phyloP scores from a whole-genome alignment of 2,888 invertebrate species.

The Cartodere bifasciata region DNA sequence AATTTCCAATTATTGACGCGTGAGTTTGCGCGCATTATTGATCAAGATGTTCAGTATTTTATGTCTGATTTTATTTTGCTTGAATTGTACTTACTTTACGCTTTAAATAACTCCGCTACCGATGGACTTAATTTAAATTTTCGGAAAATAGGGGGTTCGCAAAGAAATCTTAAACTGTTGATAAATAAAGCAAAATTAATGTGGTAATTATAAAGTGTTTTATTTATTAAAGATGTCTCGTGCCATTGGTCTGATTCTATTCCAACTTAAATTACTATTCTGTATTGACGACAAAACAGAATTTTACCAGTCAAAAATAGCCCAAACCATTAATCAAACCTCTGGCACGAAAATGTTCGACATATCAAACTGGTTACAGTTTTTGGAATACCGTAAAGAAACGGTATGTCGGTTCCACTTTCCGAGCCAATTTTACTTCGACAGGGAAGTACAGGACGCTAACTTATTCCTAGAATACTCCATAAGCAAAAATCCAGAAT shows the following conservation, averaged over 20 bases:
- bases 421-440: constrained; percentile 33
- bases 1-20: constrained; percentile 24
- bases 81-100: constrained; percentile 22
- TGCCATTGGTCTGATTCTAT: constrained; percentile 58
- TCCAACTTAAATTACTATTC: constrained; percentile 57
- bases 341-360: constrained; percentile 40
- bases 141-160: constrained; percentile 2
- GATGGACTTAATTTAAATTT: constrained; percentile 5
- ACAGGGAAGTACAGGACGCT: constrained; percentile 21
- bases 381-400: constrained; percentile 50
- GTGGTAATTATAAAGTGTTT: constrained; percentile 1
- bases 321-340: constrained; percentile 42
- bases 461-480: constrained; percentile 31
- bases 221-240: too few species aligned
- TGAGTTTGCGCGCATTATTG: constrained; percentile 26
- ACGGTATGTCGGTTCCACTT: constrained; percentile 45
- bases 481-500: constrained; percentile 14
- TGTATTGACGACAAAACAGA: constrained; percentile 62
- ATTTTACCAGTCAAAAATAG: constrained; percentile 44
- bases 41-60: constrained; percentile 24
- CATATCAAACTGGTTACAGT: constrained; percentile 56
- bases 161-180: constrained; percentile 7
- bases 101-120: not conserved
- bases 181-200: constrained; percentile 6
- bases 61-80: constrained; percentile 23